Percentiles rank a stretch among this genome's conserved stretches.
These are phyloP conservation scores for Sarcophaga peregrina DNA, from an alignment of 1,140 invertebrate genomes.

Conservation along the genomic window DNA sequence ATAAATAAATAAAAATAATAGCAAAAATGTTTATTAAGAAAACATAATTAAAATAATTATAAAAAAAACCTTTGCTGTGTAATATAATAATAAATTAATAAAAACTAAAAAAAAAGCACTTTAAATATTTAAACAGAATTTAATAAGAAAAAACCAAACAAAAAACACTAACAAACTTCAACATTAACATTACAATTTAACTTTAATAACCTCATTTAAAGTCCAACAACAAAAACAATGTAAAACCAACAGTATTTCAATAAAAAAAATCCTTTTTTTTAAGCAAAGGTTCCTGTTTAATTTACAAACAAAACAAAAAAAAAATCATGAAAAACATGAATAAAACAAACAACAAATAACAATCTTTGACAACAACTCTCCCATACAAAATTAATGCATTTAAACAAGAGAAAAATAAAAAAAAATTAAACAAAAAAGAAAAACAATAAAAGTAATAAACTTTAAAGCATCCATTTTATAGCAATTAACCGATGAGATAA, in stretches of 20 bases:
- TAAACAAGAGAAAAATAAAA: neutral
- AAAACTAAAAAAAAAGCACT: neutral
- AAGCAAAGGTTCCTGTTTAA: constrained; percentile 21
- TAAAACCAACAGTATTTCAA: constrained; percentile 15
- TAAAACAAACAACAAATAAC: constrained; percentile 24
- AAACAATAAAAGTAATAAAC: neutral
- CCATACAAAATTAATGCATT: constrained; percentile 25
- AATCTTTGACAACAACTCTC: constrained; percentile 18
- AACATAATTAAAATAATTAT: neutral
- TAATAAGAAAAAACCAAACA: neutral
- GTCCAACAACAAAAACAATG: neutral
- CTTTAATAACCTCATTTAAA: constrained; percentile 10
- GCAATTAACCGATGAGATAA: neutral
- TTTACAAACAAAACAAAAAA: neutral
- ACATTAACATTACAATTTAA: neutral
- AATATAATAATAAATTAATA: constrained; percentile 16
- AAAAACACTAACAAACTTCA: too few species aligned
- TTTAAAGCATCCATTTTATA: constrained; percentile 28
- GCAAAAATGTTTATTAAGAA: too few species aligned
- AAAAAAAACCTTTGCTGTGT: constrained; percentile 18
- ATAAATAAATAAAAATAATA: too few species aligned
- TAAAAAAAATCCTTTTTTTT: neutral
- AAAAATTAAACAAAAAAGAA: neutral
- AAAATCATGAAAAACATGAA: constrained; percentile 8
- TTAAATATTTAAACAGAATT: neutral